These are phyloP conservation scores for Folsomia candida DNA, from an alignment of 2,888 invertebrate genomes.

Conservation along the genomic window DNA sequence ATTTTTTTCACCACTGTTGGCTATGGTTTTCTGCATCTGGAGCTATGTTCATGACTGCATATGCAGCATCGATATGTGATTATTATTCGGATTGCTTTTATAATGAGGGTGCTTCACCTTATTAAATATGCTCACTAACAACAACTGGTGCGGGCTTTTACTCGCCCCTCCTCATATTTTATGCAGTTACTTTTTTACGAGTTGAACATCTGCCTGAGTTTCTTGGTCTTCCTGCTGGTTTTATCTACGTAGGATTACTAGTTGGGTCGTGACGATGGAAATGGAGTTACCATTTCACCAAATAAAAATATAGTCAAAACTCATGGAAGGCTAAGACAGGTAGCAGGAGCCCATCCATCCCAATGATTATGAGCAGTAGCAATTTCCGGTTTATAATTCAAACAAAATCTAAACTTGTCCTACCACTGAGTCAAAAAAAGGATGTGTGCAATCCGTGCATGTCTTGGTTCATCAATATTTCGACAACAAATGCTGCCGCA, in stretches of 20 bases:
- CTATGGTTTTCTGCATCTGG: background rate
- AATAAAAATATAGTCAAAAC: background rate
- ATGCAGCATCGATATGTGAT: background rate
- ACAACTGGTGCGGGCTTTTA: too few relatives aligned
- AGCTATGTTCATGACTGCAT: background rate
- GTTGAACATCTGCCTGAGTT: background rate
- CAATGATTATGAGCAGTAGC: background rate
- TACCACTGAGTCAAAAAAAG: background rate
- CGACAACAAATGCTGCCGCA: background rate
- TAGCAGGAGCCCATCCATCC: background rate
- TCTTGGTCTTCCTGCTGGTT: too few relatives aligned
- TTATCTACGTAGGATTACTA: too few relatives aligned
- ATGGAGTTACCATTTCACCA: background rate
- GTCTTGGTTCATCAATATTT: background rate
- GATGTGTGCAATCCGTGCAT: background rate
- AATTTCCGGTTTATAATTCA: background rate
- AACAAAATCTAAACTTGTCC: too few relatives aligned
- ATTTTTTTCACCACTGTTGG: too few relatives aligned
- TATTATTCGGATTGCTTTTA: background rate
- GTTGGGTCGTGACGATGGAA: too few relatives aligned
- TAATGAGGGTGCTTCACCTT: background rate
- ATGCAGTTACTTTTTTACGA: background rate
- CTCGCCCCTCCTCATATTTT: too few relatives aligned
- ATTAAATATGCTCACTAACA: background rate
- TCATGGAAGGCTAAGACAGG: background rate